Evolutionary conservation across 2,888 invertebrate species (phyloP), one percentile per base, ranked within the genome.

Genomic region (Serrognathus titanus): DNA sequence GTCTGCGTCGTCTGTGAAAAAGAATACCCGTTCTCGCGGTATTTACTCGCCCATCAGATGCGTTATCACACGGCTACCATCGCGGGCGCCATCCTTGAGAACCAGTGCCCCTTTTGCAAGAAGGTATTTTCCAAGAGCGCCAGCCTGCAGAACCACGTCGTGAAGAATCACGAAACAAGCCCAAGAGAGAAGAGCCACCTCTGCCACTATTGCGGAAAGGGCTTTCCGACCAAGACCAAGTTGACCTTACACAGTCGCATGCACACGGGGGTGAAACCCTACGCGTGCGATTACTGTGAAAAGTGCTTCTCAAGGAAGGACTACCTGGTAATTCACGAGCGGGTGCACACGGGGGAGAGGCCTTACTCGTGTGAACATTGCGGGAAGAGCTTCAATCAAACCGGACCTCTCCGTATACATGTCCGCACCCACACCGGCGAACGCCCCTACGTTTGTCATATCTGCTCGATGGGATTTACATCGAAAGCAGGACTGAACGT

Each of bases 131-230:
- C 68, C 52, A 72, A 72, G 57, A 58, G 64, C 12, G 63, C 60
- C 38, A 71, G 68, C 0, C 66, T 83, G 1, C 80, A 79, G 69
- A 74, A 75, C 24, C 81, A 83, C 55, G 77, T 77, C 76, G 76
- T 78, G 0, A 61, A 62, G 1, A 71, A 75, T 10, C 80, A 71
- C 54, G 50, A 66, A 11, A 67, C 69, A 35, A 50, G 10, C 11
- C 67, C 62, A 12, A 49, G 35, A 31, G 46, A 69, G 35, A 74
- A 72, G 50, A 71, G 65, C 31, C 70, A 72, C 47, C 63, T 75
- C 35, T 75, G 75, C 55, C 74, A 76, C 48, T 67, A 72, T 10
- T 76, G 75, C 53, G 75, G 75, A 1, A 73, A 74, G 58, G 71
- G 71, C 9, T 73, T 59, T 20, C 13, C 45, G 9, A 45, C 45